Percentiles rank a stretch among this genome's conserved stretches.
These are phyloP conservation scores for Pachyuromys duprasi DNA, from an alignment of 2,797 vertebrate species.

Conservation along the genomic window DNA sequence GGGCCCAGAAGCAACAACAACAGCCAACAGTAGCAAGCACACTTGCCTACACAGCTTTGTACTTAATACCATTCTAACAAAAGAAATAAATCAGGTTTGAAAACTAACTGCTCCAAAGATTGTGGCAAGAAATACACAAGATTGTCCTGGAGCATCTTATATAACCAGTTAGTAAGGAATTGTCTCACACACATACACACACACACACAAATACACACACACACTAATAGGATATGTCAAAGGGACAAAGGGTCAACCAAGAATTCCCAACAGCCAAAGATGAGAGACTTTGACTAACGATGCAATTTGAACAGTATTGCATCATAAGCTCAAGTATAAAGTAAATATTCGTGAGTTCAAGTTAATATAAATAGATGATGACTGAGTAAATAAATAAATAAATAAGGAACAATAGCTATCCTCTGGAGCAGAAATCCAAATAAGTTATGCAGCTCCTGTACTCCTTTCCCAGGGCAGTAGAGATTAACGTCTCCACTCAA, in stretches of 20 bases:
- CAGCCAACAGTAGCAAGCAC: background rate
- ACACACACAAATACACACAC: background rate
- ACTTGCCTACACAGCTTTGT: background rate
- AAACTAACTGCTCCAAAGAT: background rate
- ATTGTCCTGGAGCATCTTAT: background rate
- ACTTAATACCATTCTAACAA: background rate
- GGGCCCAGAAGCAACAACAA: background rate
- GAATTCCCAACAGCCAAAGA: background rate
- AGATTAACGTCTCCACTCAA: background rate
- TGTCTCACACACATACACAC: background rate
- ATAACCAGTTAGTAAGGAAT: background rate
- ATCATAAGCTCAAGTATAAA: background rate
- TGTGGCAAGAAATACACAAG: background rate
- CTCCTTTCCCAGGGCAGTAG: background rate
- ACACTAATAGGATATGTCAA: background rate
- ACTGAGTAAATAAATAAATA: background rate
- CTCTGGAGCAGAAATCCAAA: background rate
- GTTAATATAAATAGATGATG: background rate
- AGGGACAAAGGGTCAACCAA: background rate
- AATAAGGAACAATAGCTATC: background rate
- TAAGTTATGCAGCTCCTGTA: background rate
- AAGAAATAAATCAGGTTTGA: background rate
- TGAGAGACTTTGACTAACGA: background rate
- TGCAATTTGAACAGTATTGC: background rate
- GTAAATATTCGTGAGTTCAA: conserved; percentile 15